phyloP scores from a whole-genome alignment of 2,888 invertebrate genomes.

The Drosophila prostipennis region DNA sequence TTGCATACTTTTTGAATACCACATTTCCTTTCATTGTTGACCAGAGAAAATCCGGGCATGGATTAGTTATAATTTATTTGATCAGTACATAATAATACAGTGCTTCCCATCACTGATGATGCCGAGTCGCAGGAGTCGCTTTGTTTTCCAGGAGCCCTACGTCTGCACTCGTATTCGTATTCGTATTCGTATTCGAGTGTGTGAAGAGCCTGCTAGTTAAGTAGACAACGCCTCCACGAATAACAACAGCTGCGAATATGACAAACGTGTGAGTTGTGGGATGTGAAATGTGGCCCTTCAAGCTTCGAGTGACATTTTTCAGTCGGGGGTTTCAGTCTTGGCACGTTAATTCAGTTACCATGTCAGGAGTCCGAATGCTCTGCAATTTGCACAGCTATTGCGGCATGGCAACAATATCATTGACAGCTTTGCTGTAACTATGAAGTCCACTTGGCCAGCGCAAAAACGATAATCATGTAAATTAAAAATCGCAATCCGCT shows the following conservation, averaged over 20 bases:
- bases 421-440: neutral
- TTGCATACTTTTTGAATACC: too few species aligned
- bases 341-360: neutral
- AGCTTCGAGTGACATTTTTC: conserved; percentile 3
- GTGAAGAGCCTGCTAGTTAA: conserved; percentile 12
- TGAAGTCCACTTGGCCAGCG: neutral
- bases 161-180: neutral
- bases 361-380: neutral
- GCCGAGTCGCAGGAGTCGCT: conserved; percentile 11
- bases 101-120: conserved; percentile 4
- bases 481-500: conserved; percentile 1
- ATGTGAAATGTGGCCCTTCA: neutral
- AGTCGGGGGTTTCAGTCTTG: too few species aligned
- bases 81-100: neutral
- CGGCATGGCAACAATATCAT: too few species aligned
- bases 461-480: neutral
- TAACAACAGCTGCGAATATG: conserved; percentile 23
- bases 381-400: neutral
- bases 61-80: neutral
- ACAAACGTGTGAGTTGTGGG: conserved; percentile 18
- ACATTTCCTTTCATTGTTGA: too few species aligned
- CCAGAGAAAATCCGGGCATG: too few species aligned
- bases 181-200: conserved; percentile 2
- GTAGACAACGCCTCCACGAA: conserved; percentile 7
- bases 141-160: conserved; percentile 7